These are phyloP conservation scores for Crenuchus spilurus DNA, from an alignment of 2,797 vertebrate species.

Conservation along the genomic window DNA sequence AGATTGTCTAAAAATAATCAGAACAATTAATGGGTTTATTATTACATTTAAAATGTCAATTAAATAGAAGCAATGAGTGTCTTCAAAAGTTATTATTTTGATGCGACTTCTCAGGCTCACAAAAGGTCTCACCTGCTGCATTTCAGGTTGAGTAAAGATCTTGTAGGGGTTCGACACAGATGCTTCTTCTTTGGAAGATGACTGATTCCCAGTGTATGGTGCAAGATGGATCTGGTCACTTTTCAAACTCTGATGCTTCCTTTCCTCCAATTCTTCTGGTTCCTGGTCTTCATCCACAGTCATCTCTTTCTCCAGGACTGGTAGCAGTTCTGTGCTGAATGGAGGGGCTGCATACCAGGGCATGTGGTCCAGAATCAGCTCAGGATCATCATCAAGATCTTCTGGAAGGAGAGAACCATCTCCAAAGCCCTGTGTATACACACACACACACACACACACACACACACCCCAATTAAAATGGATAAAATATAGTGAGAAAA, in stretches of 20 bases:
- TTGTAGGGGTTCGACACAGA: conserved; percentile 36
- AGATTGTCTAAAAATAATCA: too few relatives aligned
- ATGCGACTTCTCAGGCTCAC: not conserved
- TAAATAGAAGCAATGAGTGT: too few relatives aligned
- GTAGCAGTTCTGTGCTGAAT: conserved; percentile 36
- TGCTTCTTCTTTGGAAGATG: conserved; percentile 67
- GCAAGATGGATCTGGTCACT: conserved; percentile 4
- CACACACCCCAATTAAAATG: too few relatives aligned
- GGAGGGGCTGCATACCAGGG: conserved; percentile 67
- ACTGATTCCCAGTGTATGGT: conserved; percentile 49
- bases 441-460: too few relatives aligned
- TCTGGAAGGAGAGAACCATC: conserved; percentile 73
- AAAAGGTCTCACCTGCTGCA: conserved; percentile 58
- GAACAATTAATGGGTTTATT: too few relatives aligned
- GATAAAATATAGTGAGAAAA: too few relatives aligned
- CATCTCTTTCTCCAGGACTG: conserved; percentile 82
- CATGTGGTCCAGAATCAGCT: conserved; percentile 76
- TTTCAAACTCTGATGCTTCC: conserved; percentile 40
- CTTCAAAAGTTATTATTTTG: too few relatives aligned
- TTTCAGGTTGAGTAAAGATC: conserved; percentile 25
- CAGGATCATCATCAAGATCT: conserved; percentile 78
- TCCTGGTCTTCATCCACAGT: conserved; percentile 86
- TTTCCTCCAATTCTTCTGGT: conserved; percentile 67
- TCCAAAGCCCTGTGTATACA: conserved; percentile 81
- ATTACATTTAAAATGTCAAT: too few relatives aligned